These are phyloP conservation scores for Lepidothrix coronata DNA, from an alignment of 2,113 vertebrate genomes.

Conservation along the genomic window DNA sequence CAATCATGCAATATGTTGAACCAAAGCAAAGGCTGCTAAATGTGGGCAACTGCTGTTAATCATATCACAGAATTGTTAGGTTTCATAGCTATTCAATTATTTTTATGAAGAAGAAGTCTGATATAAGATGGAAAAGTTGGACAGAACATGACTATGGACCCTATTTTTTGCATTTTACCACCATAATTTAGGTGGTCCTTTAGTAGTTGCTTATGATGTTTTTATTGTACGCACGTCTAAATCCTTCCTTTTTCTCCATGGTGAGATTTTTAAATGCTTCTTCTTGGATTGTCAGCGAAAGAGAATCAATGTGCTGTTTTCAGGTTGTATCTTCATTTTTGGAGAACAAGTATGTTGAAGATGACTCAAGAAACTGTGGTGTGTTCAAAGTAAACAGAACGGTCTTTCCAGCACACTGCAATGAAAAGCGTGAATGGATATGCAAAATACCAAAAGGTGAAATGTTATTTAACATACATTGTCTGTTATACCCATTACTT, in stretches of 20 bases:
- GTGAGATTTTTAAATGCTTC: not conserved
- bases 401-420: conserved; percentile 81
- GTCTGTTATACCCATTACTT: not conserved
- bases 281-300: not conserved
- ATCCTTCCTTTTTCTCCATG: not conserved
- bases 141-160: not conserved
- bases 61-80: not conserved
- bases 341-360: conserved; percentile 81
- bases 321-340: conserved; percentile 90
- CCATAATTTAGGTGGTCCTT: not conserved
- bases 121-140: not conserved
- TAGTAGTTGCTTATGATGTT: not conserved
- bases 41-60: not conserved
- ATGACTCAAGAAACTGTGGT: conserved; percentile 83
- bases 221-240: not conserved
- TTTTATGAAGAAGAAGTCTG: not conserved
- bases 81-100: not conserved
- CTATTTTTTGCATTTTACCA: not conserved
- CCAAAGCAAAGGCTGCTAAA: not conserved
- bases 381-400: conserved; percentile 81
- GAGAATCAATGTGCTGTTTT: conserved; percentile 50
- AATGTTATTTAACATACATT: not conserved
- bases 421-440: conserved; percentile 88
- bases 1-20: not conserved
- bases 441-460: conserved; percentile 91